A percentile compares a stretch with the other conserved stretches of the same genome.
These are phyloP conservation scores for Astropecten irregularis DNA, from an alignment of 53 echinoderm and acorn worm species.

Conservation along the genomic window DNA sequence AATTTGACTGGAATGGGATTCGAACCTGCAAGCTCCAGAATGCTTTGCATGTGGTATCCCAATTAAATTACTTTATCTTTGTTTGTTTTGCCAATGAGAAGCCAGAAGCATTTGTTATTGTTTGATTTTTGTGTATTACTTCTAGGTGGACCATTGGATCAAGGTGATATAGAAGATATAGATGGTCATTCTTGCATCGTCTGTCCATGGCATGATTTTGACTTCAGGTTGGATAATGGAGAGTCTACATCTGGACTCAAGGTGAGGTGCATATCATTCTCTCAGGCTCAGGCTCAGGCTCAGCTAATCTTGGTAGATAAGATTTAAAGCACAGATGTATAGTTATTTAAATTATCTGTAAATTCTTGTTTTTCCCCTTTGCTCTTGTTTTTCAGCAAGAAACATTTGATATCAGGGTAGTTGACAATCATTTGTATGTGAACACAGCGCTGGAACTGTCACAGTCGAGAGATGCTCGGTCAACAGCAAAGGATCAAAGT, in stretches of 20 bases:
- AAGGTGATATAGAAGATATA: constrained; percentile 88
- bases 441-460: constrained; percentile 65
- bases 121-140: neutral
- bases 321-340: too few species aligned
- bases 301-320: too few species aligned
- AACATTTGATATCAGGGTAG: constrained; percentile 68
- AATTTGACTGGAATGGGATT: too few species aligned
- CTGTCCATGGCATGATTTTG: constrained; percentile 92
- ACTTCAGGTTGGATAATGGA: constrained; percentile 88
- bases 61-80: too few species aligned
- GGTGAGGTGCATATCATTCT: too few species aligned
- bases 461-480: neutral
- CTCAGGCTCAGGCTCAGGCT: too few species aligned
- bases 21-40: too few species aligned
- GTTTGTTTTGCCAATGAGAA: too few species aligned
- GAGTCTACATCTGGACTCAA: constrained; percentile 85
- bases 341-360: neutral
- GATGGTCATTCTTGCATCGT: constrained; percentile 79
- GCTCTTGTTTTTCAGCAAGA: constrained; percentile 63
- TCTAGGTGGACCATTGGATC: constrained; percentile 85
- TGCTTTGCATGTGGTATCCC: too few species aligned
- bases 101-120: neutral
- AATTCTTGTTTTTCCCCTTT: neutral
- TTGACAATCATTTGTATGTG: constrained; percentile 71
- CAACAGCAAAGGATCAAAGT: neutral